A percentile compares a stretch with the other conserved stretches of the same genome.
Conservation (phyloP, 2,797 vertebrate species). For the Mico argentatus region DNA sequence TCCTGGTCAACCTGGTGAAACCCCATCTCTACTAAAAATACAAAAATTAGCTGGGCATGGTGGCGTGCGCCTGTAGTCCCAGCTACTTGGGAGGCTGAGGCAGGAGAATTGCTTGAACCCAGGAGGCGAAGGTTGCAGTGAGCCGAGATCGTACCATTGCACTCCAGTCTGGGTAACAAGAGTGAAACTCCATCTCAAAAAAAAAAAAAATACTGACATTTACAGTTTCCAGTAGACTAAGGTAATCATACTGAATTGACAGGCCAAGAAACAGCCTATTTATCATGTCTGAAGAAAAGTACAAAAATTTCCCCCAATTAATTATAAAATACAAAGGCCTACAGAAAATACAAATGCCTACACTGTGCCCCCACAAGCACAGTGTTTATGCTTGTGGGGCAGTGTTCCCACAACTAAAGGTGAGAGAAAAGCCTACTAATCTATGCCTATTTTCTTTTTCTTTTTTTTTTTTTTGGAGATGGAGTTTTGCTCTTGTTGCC, state of each 20-base stretch:
- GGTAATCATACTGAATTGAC: constrained; percentile 53
- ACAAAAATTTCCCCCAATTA: constrained; percentile 36
- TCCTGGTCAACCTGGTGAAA: no score
- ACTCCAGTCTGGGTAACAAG: no score
- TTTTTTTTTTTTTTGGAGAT: neutral
- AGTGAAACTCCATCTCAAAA: no score
- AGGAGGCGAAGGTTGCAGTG: no score
- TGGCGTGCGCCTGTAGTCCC: no score
- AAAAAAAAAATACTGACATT: constrained; percentile 43
- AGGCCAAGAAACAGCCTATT: constrained; percentile 58
- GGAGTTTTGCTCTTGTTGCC: neutral
- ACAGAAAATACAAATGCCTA: neutral
- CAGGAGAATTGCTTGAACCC: no score
- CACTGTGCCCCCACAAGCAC: neutral
- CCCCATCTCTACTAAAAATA: no score
- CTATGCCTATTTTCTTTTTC: constrained; percentile 14
- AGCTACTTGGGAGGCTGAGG: no score
- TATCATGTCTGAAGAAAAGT: constrained; percentile 55
- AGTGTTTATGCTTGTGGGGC: neutral
- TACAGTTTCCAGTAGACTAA: constrained; percentile 46
- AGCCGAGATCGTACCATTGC: no score
- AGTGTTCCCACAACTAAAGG: constrained; percentile 12
- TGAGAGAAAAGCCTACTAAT: neutral
- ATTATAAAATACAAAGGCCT: constrained; percentile 58
- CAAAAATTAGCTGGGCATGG: no score